A percentile compares a stretch with the other conserved stretches of the same genome.
These are phyloP conservation scores for Drosophila ambigua DNA, from an alignment of 1,140 invertebrate species.

Conservation along the genomic window DNA sequence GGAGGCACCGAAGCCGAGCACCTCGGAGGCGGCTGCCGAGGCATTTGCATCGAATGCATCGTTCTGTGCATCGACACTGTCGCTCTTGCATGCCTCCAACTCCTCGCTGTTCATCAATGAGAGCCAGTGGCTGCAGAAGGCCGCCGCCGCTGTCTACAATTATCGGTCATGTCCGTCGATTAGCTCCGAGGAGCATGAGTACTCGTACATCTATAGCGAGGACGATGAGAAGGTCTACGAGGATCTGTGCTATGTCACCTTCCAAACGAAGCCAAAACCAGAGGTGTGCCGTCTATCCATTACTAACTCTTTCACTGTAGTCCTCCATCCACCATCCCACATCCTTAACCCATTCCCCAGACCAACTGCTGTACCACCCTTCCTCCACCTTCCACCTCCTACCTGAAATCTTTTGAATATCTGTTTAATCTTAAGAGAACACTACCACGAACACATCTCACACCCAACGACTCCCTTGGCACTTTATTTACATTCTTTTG, in stretches of 20 bases:
- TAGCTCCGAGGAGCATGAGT: conserved; percentile 66
- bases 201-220: conserved; percentile 79
- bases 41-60: conserved; percentile 15
- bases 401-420: not conserved
- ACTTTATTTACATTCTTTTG: not conserved
- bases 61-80: conserved; percentile 4
- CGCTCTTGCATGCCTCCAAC: conserved; percentile 15
- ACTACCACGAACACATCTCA: not conserved
- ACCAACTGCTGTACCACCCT: not conserved
- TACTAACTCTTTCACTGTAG: conserved; percentile 26
- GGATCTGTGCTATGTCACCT: conserved; percentile 93
- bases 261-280: conserved; percentile 86
- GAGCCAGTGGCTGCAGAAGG: conserved; percentile 68
- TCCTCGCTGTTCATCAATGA: conserved; percentile 59
- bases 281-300: conserved; percentile 85
- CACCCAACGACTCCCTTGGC: not conserved
- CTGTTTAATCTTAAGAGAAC: not conserved
- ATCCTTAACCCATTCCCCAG: no score
- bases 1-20: not conserved
- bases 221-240: conserved; percentile 93
- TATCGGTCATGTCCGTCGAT: conserved; percentile 63
- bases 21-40: not conserved
- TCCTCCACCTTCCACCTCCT: not conserved
- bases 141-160: conserved; percentile 74
- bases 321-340: not conserved